Evolutionary conservation across 1,140 invertebrate species (phyloP), one percentile per base, ranked within the genome.

Genomic region (Nixonia krombeini): DNA sequence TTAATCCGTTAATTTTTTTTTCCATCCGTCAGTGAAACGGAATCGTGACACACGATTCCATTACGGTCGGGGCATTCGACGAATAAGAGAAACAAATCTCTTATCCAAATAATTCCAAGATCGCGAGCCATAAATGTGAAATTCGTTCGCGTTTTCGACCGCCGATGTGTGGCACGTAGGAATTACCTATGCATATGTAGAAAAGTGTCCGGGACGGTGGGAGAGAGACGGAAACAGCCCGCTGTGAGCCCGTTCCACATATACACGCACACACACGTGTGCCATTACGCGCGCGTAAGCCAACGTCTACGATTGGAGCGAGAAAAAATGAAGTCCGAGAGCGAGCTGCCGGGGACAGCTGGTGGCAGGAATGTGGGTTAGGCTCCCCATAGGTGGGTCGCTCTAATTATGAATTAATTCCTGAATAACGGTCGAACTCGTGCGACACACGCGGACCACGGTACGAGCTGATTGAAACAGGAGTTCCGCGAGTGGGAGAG

Each of bases 401-500:
- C 74, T 83, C 78, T 83, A 83, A 83, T 84, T 82, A 84, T 83
- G 77, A 82, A 82, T 83, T 82, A 82, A 83, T 84, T 78, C 69
- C 62, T 72, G 72, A 79, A 74, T 83, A 84, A 82, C 80, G 79
- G 79, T 80, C 71, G 70, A 70, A 75, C 69, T 51, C 68, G 72
- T 65, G 75, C 69, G 75, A 74, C 74, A 76, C 65, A 51, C 55
- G 40, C 62, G 25, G 52, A 63, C 57, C 49, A 47, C 63, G 64
- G 58, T 50, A 25, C 42, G 65, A 64, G 67, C 47, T 65, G 70
- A 75, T 78, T 73, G 72, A 78, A 78, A 77, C 65, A 71, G 75
- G 73, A 79, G 72, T 70, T 61, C 71, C 75, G 72, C 57, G 59
- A 49, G 45, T 53, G 38, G 49, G 49, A 61, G 70, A 70, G 67